Conservation (phyloP, 1,140 invertebrate species). For the Adelges cooleyi region DNA sequence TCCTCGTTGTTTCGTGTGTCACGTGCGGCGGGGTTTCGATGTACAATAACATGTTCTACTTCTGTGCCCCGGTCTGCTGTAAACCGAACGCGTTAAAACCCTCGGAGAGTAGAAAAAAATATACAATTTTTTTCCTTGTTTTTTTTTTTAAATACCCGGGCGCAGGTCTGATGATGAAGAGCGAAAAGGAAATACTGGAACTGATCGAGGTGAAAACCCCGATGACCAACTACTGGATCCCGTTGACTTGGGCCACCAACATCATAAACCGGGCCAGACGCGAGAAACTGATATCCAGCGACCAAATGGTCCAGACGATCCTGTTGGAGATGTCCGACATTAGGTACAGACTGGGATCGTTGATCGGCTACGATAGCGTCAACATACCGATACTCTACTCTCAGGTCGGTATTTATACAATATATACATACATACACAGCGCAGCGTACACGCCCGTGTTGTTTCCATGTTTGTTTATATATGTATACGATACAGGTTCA, state of each 20-base stretch:
- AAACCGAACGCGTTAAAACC: too few relatives aligned
- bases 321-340: conserved; percentile 73
- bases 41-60: too few relatives aligned
- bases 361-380: conserved; percentile 91
- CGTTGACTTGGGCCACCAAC: conserved; percentile 79
- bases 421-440: too few relatives aligned
- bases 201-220: conserved; percentile 67
- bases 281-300: conserved; percentile 65
- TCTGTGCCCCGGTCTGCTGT: too few relatives aligned
- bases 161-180: conserved; percentile 77
- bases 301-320: conserved; percentile 77
- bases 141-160: conserved; percentile 25
- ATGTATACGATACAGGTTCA: too few relatives aligned
- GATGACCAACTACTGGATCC: conserved; percentile 90
- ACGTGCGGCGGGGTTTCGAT: too few relatives aligned
- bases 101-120: too few relatives aligned
- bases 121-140: too few relatives aligned
- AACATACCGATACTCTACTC: conserved; percentile 96
- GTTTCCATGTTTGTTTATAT: too few relatives aligned
- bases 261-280: conserved; percentile 74
- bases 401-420: conserved; percentile 70
- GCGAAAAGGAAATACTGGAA: conserved; percentile 78
- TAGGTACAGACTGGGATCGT: conserved; percentile 58
- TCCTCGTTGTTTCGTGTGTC: too few relatives aligned
- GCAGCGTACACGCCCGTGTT: too few relatives aligned